Conservation (phyloP, 2,888 invertebrate species). For the Pteria penguin region DNA sequence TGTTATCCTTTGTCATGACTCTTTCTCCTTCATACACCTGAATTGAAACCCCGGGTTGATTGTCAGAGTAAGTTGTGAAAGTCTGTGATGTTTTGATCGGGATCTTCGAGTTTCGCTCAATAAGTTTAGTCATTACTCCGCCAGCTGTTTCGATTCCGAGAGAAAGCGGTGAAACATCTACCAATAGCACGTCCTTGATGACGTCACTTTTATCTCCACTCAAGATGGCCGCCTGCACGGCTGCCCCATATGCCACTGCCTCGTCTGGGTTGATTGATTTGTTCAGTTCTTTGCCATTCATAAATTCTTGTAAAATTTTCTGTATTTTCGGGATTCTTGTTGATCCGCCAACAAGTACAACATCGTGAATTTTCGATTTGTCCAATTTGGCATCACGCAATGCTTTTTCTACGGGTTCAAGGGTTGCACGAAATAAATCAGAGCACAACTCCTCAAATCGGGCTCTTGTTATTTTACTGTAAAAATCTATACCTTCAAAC, state of each 20-base stretch:
- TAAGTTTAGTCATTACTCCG: constrained; percentile 69
- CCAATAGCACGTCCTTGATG: constrained; percentile 91
- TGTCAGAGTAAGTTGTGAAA: constrained; percentile 94
- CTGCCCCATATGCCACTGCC: constrained; percentile 89
- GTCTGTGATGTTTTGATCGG: constrained; percentile 76
- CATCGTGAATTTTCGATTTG: too few relatives aligned
- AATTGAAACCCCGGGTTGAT: constrained; percentile 83
- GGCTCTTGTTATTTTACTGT: constrained; percentile 94
- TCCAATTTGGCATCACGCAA: too few relatives aligned
- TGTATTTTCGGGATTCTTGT: constrained; percentile 97
- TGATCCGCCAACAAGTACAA: constrained; percentile 94
- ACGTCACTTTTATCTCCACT: constrained; percentile 84
- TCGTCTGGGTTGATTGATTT: too few relatives aligned
- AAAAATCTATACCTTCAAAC: constrained; percentile 96
- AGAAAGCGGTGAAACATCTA: constrained; percentile 83
- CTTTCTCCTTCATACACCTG: constrained; percentile 94
- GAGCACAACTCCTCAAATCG: constrained; percentile 97
- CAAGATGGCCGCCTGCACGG: constrained; percentile 83
- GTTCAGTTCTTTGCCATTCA: constrained; percentile 95
- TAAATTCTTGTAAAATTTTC: constrained; percentile 97
- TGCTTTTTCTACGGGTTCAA: too few relatives aligned
- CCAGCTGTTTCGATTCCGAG: constrained; percentile 83
- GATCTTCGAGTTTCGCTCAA: constrained; percentile 75
- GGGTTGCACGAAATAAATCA: too few relatives aligned
- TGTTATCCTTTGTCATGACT: constrained; percentile 97